These are phyloP conservation scores for Ormyrus pomaceus DNA, from an alignment of 2,888 invertebrate genomes.

Conservation along the genomic window DNA sequence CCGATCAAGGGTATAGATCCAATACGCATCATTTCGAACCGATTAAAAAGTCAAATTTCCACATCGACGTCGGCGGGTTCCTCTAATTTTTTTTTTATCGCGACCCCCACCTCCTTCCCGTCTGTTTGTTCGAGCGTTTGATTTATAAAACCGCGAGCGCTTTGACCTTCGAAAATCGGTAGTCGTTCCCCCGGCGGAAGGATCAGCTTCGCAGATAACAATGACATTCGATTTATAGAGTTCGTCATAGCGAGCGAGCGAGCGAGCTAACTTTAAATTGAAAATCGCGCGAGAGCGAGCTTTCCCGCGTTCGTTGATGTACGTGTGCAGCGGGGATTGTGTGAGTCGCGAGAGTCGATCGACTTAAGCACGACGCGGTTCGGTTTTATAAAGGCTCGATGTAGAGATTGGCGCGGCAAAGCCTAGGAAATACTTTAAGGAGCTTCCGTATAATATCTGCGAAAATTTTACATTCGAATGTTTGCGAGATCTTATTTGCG, in stretches of 20 bases:
- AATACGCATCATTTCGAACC: background rate
- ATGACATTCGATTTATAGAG: slow-evolving; percentile 55
- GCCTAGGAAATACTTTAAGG: too few species aligned
- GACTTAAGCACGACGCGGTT: too few species aligned
- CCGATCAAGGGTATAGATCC: too few species aligned
- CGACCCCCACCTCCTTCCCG: background rate
- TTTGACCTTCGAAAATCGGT: slow-evolving; percentile 14
- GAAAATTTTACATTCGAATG: too few species aligned
- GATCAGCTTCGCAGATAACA: slow-evolving; percentile 52
- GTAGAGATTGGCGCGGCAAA: too few species aligned
- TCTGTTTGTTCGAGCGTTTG: slow-evolving; percentile 1
- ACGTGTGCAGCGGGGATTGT: too few species aligned
- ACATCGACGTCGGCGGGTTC: background rate
- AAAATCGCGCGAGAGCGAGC: background rate
- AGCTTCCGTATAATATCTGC: too few species aligned
- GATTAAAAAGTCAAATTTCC: background rate
- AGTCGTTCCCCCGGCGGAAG: background rate
- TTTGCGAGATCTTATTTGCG: too few species aligned
- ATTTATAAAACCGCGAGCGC: slow-evolving; percentile 8
- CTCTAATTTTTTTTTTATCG: slow-evolving; percentile 13
- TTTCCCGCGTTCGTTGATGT: too few species aligned
- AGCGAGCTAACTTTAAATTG: too few species aligned
- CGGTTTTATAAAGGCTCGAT: too few species aligned
- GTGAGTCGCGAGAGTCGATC: too few species aligned
- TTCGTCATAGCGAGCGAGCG: slow-evolving; percentile 5